Base-by-base conservation (phyloP, 1,140 invertebrate genomes). In the Euura saliciscinereae region DNA sequence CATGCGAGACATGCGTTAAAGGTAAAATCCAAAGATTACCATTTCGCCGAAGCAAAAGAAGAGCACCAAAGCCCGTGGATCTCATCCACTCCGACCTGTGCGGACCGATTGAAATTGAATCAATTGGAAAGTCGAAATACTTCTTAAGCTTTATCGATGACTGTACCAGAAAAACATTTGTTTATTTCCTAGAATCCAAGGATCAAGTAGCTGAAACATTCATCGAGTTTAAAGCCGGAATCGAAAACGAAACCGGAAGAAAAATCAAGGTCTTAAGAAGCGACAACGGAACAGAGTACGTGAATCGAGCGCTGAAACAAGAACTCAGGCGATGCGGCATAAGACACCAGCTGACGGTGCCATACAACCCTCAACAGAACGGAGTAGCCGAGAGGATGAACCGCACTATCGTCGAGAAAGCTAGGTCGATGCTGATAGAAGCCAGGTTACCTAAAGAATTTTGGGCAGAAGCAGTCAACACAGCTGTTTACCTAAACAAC, bases 331-430 rank as follows among this genome's bases (percentile, higher is more conserved):
- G 77, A 43, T 44, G 69, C 67, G 85, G 84, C 4, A 86, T 86
- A 45, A 65, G 70, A 65, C 84, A 85, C 73, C 80, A 86, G 72
- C 75, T 51, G 5, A 85, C 85, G 7, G 79, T 81, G 1, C 45
- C 76, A 3, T 85, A 88, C 68, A 82, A 80, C 6, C 85, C 86
- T 45, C 73, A 88, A 70, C 84, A 87, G 74, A 89, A 89, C 79
- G 85, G 84, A n/a, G 73, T 81, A n/a, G 74, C 79, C 68, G 85
- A 88, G n/a, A n/a, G n/a, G n/a, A n/a, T n/a, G n/a, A n/a, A n/a
- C n/a, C n/a, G n/a, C n/a, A n/a, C n/a, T n/a, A 65, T 77, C 44
- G 66, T 76, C 6, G 68, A 77, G 7, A 71, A 46, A 46, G 70
- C 74, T 5, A 44, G 72, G 6, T 65, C 44, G 11, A 71, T 76